phyloP scores from a whole-genome alignment of 2,113 vertebrate genomes.

The Natator depressus region DNA sequence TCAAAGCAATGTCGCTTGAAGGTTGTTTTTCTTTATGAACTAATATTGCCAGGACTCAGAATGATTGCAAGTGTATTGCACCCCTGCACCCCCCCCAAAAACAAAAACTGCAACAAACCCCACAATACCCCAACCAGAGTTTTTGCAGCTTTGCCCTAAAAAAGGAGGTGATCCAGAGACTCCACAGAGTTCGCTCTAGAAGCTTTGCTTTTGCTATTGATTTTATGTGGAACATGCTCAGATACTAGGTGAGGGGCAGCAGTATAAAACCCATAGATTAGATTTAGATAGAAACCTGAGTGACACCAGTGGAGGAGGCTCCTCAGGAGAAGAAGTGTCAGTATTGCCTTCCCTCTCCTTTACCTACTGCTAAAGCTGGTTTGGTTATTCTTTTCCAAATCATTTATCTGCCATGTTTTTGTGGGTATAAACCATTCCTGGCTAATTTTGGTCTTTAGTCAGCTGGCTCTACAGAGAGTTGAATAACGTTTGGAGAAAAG shows the following conservation, averaged over 20 bases:
- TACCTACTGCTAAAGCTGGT: background rate
- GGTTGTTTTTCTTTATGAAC: too few species aligned
- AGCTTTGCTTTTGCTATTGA: background rate
- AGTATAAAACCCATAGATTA: background rate
- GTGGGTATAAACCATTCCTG: background rate
- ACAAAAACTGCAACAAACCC: background rate
- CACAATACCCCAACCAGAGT: background rate
- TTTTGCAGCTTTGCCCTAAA: background rate
- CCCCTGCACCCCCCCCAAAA: background rate
- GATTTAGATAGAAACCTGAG: background rate
- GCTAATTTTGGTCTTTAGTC: background rate
- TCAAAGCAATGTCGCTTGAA: background rate
- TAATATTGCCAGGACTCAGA: background rate
- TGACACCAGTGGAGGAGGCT: background rate
- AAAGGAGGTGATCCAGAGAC: background rate
- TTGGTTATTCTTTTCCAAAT: background rate
- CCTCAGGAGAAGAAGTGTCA: background rate
- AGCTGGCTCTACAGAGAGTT: background rate
- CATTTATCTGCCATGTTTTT: background rate
- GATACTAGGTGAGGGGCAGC: background rate
- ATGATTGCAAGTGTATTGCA: background rate
- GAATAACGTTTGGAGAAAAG: background rate
- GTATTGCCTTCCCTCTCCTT: background rate
- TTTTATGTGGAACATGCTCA: background rate
- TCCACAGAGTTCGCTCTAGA: background rate